Evolutionary conservation across 2,797 vertebrate genomes (phyloP), one percentile per base, ranked within the genome.

Genomic region (Hippocampus kuda): DNA sequence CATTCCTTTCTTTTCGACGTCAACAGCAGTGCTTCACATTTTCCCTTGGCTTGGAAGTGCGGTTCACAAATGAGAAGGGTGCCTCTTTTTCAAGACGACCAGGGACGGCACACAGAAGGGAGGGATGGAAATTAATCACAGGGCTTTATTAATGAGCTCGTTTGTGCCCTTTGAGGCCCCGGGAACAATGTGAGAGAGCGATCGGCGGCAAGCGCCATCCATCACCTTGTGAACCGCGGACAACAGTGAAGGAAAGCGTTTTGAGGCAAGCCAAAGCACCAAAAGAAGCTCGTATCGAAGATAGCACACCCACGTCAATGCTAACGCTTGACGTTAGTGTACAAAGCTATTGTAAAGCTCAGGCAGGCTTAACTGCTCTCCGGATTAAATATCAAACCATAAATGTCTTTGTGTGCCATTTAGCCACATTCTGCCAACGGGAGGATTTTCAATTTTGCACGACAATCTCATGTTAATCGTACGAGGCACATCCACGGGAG

Each of bases 121-220:
- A 77, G 78, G 70, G 69, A 75, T 79, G 71, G 69, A 82, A 85
- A 88, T 88, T 74, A 85, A 87, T 89, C 86, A 85, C 71, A 53
- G 72, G 72, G 72, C 70, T 81, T 86, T 86, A 88, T 88, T 88
- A 89, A 89, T 84, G 81, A 86, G 81, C 64, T 70, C 70, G 67
- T 77, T 79, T 81, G 59, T 76, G 80, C 77, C 78, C 79, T 74
- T 71, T 76, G 81, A 82, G 77, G 79, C 78, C 78, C 34, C 18
- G 68, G 81, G 84, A 84, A 82, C 78, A 83, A 87, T 83, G 78
- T 80, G 72, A 84, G 75, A 84, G 71, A 80, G 69, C 11, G 30
- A 79, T 85, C 76, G 66, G 74, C 75, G 69, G 67, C 54, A 0
- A 72, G 72, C 71, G 42, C 70, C 77, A 88, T 89, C 77, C 80